These are phyloP conservation scores for Burhinus oedicnemus DNA, from an alignment of 2,113 vertebrate species.

Conservation along the genomic window DNA sequence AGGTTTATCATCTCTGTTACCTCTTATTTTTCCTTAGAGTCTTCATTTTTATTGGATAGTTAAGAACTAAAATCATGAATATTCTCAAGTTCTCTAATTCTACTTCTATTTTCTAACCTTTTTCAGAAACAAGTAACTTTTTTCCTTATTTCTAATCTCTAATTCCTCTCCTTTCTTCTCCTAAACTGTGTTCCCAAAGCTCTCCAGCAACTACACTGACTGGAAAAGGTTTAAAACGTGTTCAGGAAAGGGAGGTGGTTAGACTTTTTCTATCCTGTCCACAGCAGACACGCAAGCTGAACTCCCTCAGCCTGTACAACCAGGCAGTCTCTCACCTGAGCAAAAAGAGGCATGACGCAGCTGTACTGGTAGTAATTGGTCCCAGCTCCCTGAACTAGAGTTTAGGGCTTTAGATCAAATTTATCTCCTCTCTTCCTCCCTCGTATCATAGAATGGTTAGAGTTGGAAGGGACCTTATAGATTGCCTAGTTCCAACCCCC, in stretches of 20 bases:
- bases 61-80: not conserved
- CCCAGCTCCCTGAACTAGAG: not conserved
- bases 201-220: not conserved
- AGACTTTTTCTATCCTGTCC: not conserved
- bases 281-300: not conserved
- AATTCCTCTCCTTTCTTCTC: not conserved
- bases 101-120: not conserved
- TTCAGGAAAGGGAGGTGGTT: not conserved
- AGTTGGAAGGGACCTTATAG: not conserved
- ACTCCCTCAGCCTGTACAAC: not conserved
- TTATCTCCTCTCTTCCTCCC: not conserved
- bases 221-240: not conserved
- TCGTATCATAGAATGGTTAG: not conserved
- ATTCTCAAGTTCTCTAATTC: not conserved
- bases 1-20: not conserved
- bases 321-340: not conserved
- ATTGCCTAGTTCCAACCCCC: not conserved
- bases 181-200: not conserved
- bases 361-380: not conserved
- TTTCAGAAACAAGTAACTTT: not conserved
- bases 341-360: not conserved
- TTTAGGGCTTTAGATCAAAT: not conserved
- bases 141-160: not conserved
- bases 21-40: not conserved
- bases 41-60: not conserved